Evolutionary conservation across 2,113 vertebrate species (phyloP).

Genomic region (Haliaeetus leucogaster): DNA sequence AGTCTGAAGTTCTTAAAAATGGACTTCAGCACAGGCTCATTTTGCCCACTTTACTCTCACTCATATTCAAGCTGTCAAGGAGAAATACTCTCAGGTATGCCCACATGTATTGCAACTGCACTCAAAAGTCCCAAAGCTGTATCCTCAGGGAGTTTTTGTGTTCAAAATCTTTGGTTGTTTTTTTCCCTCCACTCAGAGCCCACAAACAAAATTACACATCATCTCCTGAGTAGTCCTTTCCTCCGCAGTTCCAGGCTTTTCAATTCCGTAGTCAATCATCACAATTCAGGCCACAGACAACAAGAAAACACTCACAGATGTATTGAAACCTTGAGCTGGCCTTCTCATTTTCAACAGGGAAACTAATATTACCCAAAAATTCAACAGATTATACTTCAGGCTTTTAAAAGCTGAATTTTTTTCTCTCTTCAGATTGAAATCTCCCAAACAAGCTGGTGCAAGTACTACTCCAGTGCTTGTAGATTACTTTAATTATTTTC

Average conservation of each 20-base stretch:
- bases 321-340: not conserved
- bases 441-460: not conserved
- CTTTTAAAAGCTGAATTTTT: not conserved
- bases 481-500: slow-evolving; percentile 22
- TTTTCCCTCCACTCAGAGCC: not conserved
- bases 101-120: not conserved
- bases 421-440: not conserved
- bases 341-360: not conserved
- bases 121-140: not conserved
- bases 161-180: not conserved
- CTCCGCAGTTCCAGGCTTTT: not conserved
- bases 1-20: not conserved
- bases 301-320: not conserved
- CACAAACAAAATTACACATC: not conserved
- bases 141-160: not conserved
- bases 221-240: not conserved
- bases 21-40: not conserved
- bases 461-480: not conserved
- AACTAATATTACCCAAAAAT: not conserved
- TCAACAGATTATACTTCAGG: not conserved
- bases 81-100: not conserved
- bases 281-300: not conserved
- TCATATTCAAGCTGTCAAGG: not conserved
- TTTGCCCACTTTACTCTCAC: not conserved
- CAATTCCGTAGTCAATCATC: not conserved